phyloP scores from a whole-genome alignment of 2,797 vertebrate genomes.

The Artibeus jamaicensis region DNA sequence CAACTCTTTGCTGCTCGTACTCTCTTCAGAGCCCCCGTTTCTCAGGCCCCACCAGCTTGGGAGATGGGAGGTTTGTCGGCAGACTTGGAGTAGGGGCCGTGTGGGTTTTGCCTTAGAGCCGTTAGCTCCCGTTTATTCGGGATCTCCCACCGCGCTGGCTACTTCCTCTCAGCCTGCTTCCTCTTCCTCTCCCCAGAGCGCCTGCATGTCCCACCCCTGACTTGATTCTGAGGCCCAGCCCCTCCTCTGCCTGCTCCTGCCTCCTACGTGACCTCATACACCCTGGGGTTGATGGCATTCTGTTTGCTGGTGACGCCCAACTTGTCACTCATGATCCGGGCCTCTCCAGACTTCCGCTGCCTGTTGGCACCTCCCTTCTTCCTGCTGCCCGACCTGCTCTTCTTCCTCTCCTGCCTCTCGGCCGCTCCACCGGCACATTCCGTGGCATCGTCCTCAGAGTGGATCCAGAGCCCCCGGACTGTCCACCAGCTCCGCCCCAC shows the following conservation, averaged over 20 bases:
- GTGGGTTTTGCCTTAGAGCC: not conserved
- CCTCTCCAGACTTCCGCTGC: not conserved
- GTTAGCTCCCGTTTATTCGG: not conserved
- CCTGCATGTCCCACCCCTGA: rapidly evolving
- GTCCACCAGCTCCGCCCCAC: not conserved
- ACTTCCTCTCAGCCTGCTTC: not conserved
- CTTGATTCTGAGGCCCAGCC: not conserved
- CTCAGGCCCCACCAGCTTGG: not conserved
- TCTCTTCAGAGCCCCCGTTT: no score
- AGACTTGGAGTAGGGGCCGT: not conserved
- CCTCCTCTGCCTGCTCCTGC: not conserved
- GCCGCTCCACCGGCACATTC: not conserved
- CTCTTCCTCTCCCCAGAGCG: not conserved
- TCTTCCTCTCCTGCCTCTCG: no score
- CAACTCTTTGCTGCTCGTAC: not conserved
- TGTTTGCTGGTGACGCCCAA: not conserved
- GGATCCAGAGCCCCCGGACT: not conserved
- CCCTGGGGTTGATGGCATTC: not conserved
- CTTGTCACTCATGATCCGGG: not conserved
- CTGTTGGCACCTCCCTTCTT: not conserved
- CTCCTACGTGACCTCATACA: not conserved
- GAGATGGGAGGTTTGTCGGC: not conserved
- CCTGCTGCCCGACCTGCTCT: not conserved
- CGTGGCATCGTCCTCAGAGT: not conserved
- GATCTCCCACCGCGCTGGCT: not conserved